These are phyloP conservation scores for Myodes glareolus DNA, from an alignment of 2,113 vertebrate genomes.

Conservation along the genomic window DNA sequence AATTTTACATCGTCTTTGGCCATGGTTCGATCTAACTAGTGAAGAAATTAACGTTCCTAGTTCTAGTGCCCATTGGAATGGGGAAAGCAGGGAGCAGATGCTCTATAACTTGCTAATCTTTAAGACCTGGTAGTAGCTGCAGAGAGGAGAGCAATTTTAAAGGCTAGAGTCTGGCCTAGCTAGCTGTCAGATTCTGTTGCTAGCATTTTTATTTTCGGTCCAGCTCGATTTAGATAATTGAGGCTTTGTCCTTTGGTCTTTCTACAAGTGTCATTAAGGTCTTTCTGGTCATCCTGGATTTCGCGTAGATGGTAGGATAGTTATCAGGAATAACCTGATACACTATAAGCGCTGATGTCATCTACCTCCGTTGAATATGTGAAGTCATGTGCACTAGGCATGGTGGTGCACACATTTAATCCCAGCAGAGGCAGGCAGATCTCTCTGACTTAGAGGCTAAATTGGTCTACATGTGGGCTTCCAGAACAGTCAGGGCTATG, in stretches of 20 bases:
- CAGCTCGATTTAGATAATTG: background rate
- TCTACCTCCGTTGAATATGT: background rate
- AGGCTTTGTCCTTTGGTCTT: slow-evolving; percentile 12
- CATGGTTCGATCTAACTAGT: background rate
- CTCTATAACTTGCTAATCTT: background rate
- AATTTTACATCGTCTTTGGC: background rate
- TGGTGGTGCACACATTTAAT: background rate
- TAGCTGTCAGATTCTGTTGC: background rate
- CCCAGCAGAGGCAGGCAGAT: background rate
- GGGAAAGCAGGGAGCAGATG: background rate
- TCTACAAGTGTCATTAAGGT: background rate
- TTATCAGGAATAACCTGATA: background rate
- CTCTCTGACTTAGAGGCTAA: background rate
- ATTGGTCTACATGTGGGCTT: background rate
- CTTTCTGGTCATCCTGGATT: background rate
- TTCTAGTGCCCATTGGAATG: background rate
- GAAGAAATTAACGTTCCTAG: background rate
- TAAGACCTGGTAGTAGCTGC: background rate
- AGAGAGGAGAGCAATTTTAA: background rate
- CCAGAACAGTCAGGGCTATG: too few species aligned
- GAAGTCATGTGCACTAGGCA: background rate
- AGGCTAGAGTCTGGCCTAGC: background rate
- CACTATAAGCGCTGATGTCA: background rate
- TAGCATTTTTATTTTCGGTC: background rate
- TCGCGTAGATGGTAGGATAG: background rate